Conservation (phyloP, 2,797 vertebrate genomes). For the Clarias laeviceps region DNA sequence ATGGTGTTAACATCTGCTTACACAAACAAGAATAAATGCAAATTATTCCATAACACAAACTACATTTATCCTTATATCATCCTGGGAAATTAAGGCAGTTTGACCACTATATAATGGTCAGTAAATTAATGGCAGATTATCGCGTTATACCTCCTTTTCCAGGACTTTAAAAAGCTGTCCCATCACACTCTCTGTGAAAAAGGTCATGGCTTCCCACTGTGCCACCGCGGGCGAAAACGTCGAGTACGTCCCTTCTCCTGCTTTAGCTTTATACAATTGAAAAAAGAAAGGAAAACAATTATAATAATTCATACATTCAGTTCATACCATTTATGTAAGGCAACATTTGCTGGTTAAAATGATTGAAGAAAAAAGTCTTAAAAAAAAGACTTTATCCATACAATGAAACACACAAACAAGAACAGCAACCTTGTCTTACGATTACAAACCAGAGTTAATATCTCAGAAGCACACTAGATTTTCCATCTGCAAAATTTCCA, state of each 20-base stretch:
- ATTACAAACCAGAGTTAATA: neutral
- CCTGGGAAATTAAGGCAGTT: neutral
- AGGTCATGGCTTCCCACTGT: conserved; percentile 96
- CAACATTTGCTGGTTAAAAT: neutral
- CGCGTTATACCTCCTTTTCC: conserved; percentile 82
- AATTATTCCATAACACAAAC: neutral
- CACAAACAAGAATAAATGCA: neutral
- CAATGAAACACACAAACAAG: neutral
- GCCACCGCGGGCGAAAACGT: conserved; percentile 86
- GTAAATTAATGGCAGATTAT: neutral
- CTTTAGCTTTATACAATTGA: conserved; percentile 68
- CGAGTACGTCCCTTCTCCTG: conserved; percentile 83
- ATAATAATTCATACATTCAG: too few relatives aligned
- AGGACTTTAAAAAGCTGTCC: conserved; percentile 84
- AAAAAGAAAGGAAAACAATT: neutral
- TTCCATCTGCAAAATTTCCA: neutral
- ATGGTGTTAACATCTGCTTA: neutral
- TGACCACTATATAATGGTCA: too few relatives aligned
- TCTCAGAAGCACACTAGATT: neutral
- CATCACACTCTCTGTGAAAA: conserved; percentile 89
- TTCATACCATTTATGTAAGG: neutral
- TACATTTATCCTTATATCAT: neutral
- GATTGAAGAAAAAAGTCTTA: neutral
- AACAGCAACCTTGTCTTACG: too few relatives aligned
- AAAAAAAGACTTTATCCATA: neutral